Conservation (phyloP, 2,888 invertebrate species). For the Byasa hedistus region DNA sequence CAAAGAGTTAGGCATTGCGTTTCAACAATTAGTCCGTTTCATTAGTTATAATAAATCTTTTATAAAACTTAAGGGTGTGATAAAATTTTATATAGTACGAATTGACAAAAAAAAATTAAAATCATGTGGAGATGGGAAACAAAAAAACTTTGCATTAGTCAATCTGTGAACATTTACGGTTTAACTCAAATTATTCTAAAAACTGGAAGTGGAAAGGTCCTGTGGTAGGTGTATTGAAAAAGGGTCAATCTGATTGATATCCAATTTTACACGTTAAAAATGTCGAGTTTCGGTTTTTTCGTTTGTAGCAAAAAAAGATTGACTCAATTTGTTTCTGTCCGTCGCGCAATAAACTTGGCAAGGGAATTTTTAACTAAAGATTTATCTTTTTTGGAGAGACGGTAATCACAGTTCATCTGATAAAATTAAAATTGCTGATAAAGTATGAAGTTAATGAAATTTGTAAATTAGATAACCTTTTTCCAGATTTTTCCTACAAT, state of each 20-base stretch:
- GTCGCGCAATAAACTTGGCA: conserved; percentile 72
- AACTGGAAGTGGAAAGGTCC: conserved; percentile 61
- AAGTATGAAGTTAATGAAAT: conserved; percentile 44
- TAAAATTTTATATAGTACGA: too few species aligned
- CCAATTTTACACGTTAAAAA: conserved; percentile 76
- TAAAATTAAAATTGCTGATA: conserved; percentile 54
- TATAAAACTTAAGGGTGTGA: too few species aligned
- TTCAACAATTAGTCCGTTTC: too few species aligned
- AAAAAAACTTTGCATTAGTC: not conserved
- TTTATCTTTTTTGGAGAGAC: conserved; percentile 65
- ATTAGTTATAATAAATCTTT: too few species aligned
- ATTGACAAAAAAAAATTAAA: too few species aligned
- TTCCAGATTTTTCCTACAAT: too few species aligned
- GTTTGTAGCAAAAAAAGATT: conserved; percentile 71
- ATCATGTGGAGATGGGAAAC: not conserved
- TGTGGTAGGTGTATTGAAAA: conserved; percentile 75
- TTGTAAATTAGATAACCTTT: conserved; percentile 37
- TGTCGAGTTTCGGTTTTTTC: conserved; percentile 70
- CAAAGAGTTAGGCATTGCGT: too few species aligned
- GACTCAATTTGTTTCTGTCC: conserved; percentile 79
- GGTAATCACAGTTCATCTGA: conserved; percentile 59
- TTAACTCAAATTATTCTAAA: conserved; percentile 40
- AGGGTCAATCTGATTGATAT: conserved; percentile 76
- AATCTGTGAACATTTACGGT: not conserved
- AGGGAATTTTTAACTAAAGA: conserved; percentile 69